Percentiles rank a stretch among this genome's conserved stretches.
Evolutionary conservation across 1,140 invertebrate genomes (phyloP).

Genomic region (Drosophila bocqueti): DNA sequence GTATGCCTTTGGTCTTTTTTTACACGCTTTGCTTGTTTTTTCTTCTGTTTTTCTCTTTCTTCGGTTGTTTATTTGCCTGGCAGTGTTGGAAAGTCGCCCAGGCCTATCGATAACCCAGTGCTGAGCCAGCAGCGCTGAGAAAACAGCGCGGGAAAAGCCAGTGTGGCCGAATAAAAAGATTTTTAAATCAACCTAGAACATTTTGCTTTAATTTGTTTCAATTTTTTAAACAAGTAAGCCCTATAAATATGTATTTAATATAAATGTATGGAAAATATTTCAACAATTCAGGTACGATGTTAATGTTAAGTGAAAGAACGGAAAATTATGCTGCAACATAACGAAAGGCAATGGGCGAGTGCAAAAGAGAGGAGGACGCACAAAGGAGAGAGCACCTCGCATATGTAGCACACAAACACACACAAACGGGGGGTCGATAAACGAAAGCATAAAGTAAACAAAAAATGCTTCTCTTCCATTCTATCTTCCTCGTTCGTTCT

Average conservation of each 20-base stretch:
- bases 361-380: conserved; percentile 37
- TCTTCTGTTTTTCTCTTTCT: conserved; percentile 36
- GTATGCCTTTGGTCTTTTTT: conserved; percentile 39
- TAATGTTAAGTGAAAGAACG: conserved; percentile 1
- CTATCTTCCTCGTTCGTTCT: conserved; percentile 40
- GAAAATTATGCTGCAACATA: conserved; percentile 24
- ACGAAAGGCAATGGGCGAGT: conserved; percentile 20
- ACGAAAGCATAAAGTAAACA: conserved; percentile 84
- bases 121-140: conserved; percentile 30
- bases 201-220: not conserved
- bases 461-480: conserved; percentile 60
- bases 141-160: conserved; percentile 7
- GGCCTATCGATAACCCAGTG: conserved; percentile 42
- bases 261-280: not conserved
- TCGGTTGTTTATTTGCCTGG: conserved; percentile 58
- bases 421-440: conserved; percentile 81
- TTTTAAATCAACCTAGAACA: not conserved
- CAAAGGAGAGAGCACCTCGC: conserved; percentile 34
- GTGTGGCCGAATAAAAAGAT: not conserved
- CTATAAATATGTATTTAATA: not conserved
- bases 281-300: too few relatives aligned
- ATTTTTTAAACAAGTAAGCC: not conserved
- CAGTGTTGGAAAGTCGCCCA: conserved; percentile 29
- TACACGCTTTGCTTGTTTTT: conserved; percentile 54
- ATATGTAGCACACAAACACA: conserved; percentile 69